Percentiles rank a stretch among this genome's conserved stretches.
Conservation (phyloP, 2,113 vertebrate species). For the Barnardius zonarius region DNA sequence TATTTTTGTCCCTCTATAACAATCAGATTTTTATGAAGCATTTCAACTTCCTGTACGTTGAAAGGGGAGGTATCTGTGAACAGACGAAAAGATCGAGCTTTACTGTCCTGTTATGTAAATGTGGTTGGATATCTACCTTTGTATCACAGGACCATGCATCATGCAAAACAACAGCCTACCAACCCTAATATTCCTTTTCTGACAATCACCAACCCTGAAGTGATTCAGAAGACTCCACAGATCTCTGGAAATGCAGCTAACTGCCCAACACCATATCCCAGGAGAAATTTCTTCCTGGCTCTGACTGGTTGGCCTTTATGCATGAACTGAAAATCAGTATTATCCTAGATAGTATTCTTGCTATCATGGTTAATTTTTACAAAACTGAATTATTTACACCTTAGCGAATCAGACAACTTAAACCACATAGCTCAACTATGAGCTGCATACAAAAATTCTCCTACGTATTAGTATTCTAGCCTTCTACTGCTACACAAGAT, state of each 20-base stretch:
- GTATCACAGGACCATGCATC: background rate
- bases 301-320: background rate
- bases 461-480: background rate
- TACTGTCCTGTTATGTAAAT: background rate
- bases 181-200: background rate
- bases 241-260: background rate
- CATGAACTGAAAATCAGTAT: background rate
- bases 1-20: background rate
- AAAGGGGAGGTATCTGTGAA: background rate
- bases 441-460: background rate
- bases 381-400: background rate
- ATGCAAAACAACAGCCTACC: background rate
- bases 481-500: background rate
- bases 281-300: background rate
- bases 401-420: background rate
- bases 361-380: background rate
- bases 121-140: background rate
- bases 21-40: background rate
- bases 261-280: background rate
- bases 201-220: background rate
- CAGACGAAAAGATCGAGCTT: background rate
- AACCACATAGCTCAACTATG: background rate
- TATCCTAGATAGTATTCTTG: background rate
- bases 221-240: background rate
- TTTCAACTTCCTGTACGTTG: background rate